Percentiles rank a stretch among this genome's conserved stretches.
These are phyloP conservation scores for Tonatia bakeri DNA, from an alignment of 2,113 vertebrate species.

Conservation along the genomic window DNA sequence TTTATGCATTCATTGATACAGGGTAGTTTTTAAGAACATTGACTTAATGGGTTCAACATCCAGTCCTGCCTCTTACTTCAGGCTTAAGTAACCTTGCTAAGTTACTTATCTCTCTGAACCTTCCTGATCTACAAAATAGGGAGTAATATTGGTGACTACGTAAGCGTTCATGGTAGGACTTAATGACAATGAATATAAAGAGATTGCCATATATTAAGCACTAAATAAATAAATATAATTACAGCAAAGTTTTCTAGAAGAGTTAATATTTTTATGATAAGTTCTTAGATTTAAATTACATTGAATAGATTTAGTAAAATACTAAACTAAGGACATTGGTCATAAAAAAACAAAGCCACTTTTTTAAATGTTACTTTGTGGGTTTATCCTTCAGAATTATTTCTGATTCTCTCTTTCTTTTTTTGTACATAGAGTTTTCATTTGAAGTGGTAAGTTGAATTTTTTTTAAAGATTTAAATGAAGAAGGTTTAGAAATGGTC, in stretches of 20 bases:
- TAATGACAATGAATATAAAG: background rate
- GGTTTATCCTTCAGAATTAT: slow-evolving; percentile 16
- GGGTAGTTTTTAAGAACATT: background rate
- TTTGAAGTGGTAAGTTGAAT: background rate
- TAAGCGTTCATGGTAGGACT: background rate
- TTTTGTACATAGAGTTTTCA: background rate
- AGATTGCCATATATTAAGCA: background rate
- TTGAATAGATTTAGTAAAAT: slow-evolving; percentile 3
- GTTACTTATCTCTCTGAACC: background rate
- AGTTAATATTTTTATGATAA: background rate
- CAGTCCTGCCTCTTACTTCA: background rate
- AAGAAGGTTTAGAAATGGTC: background rate
- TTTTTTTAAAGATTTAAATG: slow-evolving; percentile 18
- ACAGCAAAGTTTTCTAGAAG: background rate
- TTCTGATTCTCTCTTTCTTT: slow-evolving; percentile 35
- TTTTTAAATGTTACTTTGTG: slow-evolving; percentile 1
- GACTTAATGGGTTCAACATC: background rate
- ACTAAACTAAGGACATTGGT: background rate
- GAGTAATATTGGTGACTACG: background rate
- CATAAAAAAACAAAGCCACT: background rate
- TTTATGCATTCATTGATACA: background rate
- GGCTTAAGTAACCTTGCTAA: background rate
- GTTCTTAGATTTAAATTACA: slow-evolving; percentile 4
- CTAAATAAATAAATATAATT: background rate
- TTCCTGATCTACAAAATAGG: background rate